phyloP scores from a whole-genome alignment of 2,113 vertebrate species.

The Odocoileus virginianus region DNA sequence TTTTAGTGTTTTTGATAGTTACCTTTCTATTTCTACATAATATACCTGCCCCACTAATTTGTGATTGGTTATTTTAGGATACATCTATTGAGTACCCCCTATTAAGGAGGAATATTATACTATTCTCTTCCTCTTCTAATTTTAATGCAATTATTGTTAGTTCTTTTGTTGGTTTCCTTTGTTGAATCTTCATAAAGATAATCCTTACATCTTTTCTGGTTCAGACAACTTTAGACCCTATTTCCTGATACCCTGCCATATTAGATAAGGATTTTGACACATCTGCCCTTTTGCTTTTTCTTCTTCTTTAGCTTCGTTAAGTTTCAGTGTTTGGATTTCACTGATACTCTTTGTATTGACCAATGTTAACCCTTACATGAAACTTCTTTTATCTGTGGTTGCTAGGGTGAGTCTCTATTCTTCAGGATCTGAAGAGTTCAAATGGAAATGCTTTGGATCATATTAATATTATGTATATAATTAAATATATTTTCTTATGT shows the following conservation, averaged over 20 bases:
- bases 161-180: not conserved
- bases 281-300: not conserved
- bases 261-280: not conserved
- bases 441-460: not conserved
- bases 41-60: not conserved
- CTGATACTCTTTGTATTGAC: not conserved
- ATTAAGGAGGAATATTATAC: not conserved
- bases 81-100: not conserved
- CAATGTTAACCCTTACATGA: not conserved
- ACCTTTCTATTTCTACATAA: not conserved
- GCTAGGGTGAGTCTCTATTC: not conserved
- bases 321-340: conserved; percentile 15
- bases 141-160: not conserved
- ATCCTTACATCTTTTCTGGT: not conserved
- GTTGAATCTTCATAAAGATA: not conserved
- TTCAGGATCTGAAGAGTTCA: not conserved
- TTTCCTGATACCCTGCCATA: not conserved
- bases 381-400: not conserved
- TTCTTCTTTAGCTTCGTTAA: not conserved
- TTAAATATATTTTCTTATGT: not conserved
- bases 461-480: not conserved
- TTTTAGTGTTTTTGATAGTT: not conserved
- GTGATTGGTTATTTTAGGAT: not conserved
- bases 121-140: not conserved
- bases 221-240: not conserved